Evolutionary conservation across 1,140 invertebrate genomes (phyloP).

Genomic region (Ooceraea biroi): DNA sequence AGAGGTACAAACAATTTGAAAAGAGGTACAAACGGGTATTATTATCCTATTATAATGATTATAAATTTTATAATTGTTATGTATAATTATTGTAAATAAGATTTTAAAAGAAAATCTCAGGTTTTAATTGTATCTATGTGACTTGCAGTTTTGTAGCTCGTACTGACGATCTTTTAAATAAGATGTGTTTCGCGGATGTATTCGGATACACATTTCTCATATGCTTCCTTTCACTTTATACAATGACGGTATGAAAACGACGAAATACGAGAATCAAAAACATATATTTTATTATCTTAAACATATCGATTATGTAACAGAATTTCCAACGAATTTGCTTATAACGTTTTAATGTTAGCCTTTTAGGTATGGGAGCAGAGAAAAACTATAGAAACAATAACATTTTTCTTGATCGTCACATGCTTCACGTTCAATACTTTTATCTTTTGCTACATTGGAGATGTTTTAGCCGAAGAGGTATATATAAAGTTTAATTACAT

Average conservation of each 20-base stretch:
- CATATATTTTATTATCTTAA: background rate
- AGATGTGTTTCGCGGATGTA: constrained; percentile 79
- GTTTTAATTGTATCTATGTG: background rate
- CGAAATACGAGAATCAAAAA: too few relatives aligned
- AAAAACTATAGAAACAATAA: constrained; percentile 68
- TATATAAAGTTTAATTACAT: constrained; percentile 37
- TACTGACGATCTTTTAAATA: constrained; percentile 77
- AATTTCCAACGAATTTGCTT: constrained; percentile 10
- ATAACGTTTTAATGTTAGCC: constrained; percentile 34
- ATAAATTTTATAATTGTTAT: too few relatives aligned
- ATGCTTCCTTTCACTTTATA: constrained; percentile 80
- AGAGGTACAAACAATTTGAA: too few relatives aligned
- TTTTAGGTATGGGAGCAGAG: constrained; percentile 78
- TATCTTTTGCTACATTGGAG: constrained; percentile 77
- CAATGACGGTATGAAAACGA: constrained; percentile 74
- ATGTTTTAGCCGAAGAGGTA: constrained; percentile 76
- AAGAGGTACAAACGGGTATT: background rate
- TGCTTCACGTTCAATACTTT: constrained; percentile 79
- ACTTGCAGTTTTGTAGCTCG: constrained; percentile 75
- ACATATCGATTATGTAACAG: background rate
- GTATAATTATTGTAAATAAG: background rate
- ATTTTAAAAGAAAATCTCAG: background rate
- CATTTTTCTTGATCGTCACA: constrained; percentile 69
- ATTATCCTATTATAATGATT: background rate
- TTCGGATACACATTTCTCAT: constrained; percentile 80